A percentile compares a stretch with the other conserved stretches of the same genome.
Evolutionary conservation across 2,888 invertebrate genomes (phyloP).

Genomic region (Trissonchulus latispiculum): DNA sequence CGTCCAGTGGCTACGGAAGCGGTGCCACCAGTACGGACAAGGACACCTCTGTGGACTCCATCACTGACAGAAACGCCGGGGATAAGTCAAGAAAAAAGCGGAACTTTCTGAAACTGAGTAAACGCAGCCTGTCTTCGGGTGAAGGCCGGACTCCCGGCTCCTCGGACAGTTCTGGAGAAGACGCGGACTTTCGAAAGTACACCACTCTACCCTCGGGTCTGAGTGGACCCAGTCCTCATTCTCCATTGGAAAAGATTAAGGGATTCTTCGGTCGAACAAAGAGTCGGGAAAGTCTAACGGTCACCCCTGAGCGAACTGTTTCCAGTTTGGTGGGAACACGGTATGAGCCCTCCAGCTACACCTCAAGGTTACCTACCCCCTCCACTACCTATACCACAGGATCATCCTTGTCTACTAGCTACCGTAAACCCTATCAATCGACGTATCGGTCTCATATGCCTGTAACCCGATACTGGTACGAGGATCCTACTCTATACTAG

Average conservation of each 20-base stretch:
- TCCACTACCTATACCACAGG: neutral
- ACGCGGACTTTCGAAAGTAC: neutral
- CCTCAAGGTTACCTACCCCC: no score
- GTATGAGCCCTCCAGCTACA: neutral
- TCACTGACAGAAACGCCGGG: neutral
- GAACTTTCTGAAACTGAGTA: neutral
- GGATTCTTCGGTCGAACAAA: constrained; percentile 23
- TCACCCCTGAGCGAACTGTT: neutral
- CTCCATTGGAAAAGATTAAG: constrained; percentile 42
- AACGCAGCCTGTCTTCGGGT: neutral
- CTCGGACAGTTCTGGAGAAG: neutral
- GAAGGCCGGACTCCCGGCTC: neutral
- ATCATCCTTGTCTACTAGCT: neutral
- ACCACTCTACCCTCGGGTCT: neutral
- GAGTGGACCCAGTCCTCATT: constrained; percentile 27
- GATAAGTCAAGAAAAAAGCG: neutral
- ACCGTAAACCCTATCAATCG: neutral
- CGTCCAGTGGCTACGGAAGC: neutral
- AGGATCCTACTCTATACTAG: neutral
- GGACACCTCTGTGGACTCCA: neutral
- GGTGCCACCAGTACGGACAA: neutral
- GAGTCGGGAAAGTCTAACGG: neutral
- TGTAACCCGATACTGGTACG: neutral
- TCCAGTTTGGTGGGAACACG: neutral
- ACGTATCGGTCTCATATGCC: neutral